A percentile compares a stretch with the other conserved stretches of the same genome.
Conservation (phyloP, 2,797 vertebrate species). For the Pogoniulus pusillus region DNA sequence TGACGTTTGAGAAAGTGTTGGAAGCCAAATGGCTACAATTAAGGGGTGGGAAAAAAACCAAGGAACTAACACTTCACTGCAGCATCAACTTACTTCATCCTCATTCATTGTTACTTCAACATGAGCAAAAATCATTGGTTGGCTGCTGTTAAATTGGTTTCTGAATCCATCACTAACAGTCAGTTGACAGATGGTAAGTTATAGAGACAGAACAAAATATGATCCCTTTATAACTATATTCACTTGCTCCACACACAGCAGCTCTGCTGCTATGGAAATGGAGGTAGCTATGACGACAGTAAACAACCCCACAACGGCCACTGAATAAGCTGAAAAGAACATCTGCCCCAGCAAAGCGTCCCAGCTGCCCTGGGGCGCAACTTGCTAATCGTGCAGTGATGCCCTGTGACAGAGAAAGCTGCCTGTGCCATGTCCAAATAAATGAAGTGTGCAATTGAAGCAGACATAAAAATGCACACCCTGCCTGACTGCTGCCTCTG, state of each 20-base stretch:
- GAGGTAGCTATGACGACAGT: constrained; percentile 79
- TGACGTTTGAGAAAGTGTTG: not conserved
- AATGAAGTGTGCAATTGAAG: constrained; percentile 80
- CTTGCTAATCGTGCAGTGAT: constrained; percentile 70
- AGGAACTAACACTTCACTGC: constrained; percentile 3
- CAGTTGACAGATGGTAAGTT: constrained; percentile 84
- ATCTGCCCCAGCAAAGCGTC: constrained; percentile 80
- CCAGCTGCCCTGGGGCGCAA: constrained; percentile 78
- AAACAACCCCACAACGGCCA: constrained; percentile 81
- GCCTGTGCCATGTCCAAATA: constrained; percentile 73
- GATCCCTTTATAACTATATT: constrained; percentile 84
- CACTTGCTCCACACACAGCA: constrained; percentile 78
- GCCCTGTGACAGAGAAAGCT: constrained; percentile 72
- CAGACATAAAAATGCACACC: constrained; percentile 76
- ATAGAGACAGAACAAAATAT: constrained; percentile 79
- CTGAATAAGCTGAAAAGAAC: constrained; percentile 83
- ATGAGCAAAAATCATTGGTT: constrained; percentile 39
- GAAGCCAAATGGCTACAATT: not conserved
- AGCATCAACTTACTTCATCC: constrained; percentile 12
- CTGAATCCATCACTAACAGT: constrained; percentile 71
- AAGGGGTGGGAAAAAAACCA: not conserved
- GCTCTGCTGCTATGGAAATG: constrained; percentile 83
- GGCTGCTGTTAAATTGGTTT: constrained; percentile 67
- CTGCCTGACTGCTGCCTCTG: constrained; percentile 71
- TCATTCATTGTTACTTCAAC: constrained; percentile 43